Conservation (phyloP, 2,888 invertebrate genomes). For the Ennomos fuscantarius region DNA sequence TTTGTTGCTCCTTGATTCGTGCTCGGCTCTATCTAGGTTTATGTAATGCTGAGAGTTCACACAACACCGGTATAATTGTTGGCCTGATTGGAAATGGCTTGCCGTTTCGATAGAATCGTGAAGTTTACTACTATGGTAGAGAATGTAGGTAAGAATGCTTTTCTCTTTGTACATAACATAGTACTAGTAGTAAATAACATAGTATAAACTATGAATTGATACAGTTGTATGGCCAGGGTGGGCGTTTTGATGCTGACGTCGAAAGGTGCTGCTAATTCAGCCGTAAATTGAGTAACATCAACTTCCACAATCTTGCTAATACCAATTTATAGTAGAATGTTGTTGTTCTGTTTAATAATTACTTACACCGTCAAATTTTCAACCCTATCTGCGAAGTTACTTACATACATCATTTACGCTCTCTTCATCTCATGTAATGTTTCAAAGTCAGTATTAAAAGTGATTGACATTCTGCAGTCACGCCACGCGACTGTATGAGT, state of each 20-base stretch:
- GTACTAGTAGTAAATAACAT: no score
- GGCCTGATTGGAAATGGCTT: slow-evolving; percentile 25
- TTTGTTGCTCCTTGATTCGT: slow-evolving; percentile 59
- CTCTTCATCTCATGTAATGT: neutral
- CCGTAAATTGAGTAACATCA: no score
- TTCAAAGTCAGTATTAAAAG: neutral
- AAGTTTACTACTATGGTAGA: neutral
- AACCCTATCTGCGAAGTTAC: no score
- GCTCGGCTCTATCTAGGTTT: slow-evolving; percentile 50
- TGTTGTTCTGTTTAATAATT: neutral
- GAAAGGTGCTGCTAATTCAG: no score
- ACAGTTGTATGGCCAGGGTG: no score
- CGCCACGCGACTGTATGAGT: neutral
- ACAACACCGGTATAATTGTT: slow-evolving; percentile 17
- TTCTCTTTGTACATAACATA: slow-evolving; percentile 7
- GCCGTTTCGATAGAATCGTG: slow-evolving; percentile 16
- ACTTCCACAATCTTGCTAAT: no score
- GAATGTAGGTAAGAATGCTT: slow-evolving; percentile 9
- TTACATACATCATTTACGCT: no score
- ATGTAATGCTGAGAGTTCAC: slow-evolving; percentile 40
- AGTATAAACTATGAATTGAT: neutral
- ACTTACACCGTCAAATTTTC: no score
- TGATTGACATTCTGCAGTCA: neutral
- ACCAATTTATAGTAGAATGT: slow-evolving; percentile 7
- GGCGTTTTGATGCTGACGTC: no score